These are phyloP conservation scores for Chloropsis hardwickii DNA, from an alignment of 2,113 vertebrate species.

Conservation along the genomic window DNA sequence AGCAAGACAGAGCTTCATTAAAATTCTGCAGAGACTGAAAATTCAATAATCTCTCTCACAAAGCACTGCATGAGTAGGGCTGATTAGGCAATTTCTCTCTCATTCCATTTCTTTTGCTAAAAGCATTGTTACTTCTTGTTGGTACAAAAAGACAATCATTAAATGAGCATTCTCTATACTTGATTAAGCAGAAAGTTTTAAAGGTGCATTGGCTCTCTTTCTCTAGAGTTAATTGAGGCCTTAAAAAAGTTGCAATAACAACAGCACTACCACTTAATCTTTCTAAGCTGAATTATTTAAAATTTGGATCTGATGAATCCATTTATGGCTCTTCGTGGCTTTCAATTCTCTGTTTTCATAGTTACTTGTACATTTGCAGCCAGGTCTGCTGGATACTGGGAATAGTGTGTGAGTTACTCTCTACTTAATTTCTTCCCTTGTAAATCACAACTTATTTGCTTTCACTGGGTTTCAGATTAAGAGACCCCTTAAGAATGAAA, in stretches of 20 bases:
- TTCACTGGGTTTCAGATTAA: background rate
- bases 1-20: constrained; percentile 86
- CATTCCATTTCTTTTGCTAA: constrained; percentile 79
- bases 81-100: constrained; percentile 86
- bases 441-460: background rate
- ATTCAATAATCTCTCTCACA: constrained; percentile 88
- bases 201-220: constrained; percentile 71
- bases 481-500: background rate
- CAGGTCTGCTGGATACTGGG: background rate
- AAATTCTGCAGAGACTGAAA: constrained; percentile 86
- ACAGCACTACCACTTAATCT: background rate
- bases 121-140: constrained; percentile 81
- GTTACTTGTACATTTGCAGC: background rate
- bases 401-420: background rate
- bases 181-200: constrained; percentile 81
- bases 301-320: background rate
- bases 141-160: constrained; percentile 81
- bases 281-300: constrained; percentile 48
- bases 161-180: constrained; percentile 77
- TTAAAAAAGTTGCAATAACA: constrained; percentile 48
- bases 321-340: background rate
- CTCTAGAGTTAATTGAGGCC: constrained; percentile 69
- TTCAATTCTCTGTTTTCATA: background rate
- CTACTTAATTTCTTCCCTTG: background rate
- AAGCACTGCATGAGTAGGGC: constrained; percentile 80